Percentiles rank a stretch among this genome's conserved stretches.
phyloP scores from a whole-genome alignment of 1,140 invertebrate species.

The Akabosia matsudoensis region DNA sequence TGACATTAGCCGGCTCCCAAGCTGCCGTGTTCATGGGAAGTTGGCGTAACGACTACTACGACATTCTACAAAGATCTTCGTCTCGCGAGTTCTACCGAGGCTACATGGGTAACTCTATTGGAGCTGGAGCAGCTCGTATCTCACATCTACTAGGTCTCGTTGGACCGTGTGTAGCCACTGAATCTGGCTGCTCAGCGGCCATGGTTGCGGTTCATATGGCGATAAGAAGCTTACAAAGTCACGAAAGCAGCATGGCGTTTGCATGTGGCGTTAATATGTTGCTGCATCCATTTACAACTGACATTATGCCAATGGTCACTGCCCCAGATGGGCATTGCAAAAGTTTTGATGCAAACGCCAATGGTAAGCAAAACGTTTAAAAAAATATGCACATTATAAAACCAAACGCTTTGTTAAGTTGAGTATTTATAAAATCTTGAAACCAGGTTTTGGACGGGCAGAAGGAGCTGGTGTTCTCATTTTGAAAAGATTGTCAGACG shows the following conservation, averaged over 20 bases:
- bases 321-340: slow-evolving; percentile 9
- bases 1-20: no score
- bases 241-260: background rate
- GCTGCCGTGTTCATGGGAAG: background rate
- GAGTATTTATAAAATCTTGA: background rate
- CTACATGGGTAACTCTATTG: slow-evolving; percentile 24
- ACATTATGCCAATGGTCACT: background rate
- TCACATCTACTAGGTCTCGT: background rate
- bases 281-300: background rate
- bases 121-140: background rate
- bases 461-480: background rate
- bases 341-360: background rate
- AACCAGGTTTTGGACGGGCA: background rate
- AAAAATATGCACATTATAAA: background rate
- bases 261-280: slow-evolving; percentile 6
- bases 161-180: background rate
- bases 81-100: background rate
- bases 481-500: slow-evolving; percentile 11
- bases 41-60: slow-evolving; percentile 12
- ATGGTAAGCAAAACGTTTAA: background rate
- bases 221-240: background rate
- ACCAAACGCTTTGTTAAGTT: background rate
- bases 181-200: background rate
- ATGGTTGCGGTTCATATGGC: slow-evolving; percentile 11
- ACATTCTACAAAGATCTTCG: background rate